phyloP scores from a whole-genome alignment of 2,797 vertebrate genomes.

The Phataginus tetradactyla region DNA sequence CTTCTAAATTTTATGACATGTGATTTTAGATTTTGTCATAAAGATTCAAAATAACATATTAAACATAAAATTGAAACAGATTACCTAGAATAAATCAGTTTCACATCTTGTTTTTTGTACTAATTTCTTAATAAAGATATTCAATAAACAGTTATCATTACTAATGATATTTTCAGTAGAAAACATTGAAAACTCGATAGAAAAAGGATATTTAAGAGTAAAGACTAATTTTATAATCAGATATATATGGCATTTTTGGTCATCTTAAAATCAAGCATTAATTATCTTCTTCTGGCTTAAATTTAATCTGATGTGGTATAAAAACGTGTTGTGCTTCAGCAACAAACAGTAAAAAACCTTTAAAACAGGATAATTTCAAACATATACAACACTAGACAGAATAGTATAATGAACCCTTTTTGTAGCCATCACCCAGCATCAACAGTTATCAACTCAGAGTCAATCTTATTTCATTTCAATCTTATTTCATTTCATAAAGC shows the following conservation, averaged over 20 bases:
- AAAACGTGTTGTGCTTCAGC: neutral
- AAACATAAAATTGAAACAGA: conserved; percentile 21
- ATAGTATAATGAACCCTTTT: neutral
- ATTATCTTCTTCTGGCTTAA: conserved; percentile 28
- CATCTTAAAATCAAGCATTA: neutral
- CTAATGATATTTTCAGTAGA: neutral
- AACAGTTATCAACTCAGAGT: neutral
- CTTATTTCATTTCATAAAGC: neutral
- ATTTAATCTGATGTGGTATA: neutral
- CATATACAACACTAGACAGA: neutral
- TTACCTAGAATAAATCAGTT: neutral
- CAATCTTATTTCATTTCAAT: neutral
- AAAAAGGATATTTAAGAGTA: conserved; percentile 1
- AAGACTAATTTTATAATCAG: neutral
- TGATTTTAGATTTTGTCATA: conserved; percentile 39
- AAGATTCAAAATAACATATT: conserved; percentile 1
- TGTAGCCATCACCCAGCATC: neutral
- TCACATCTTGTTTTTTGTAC: neutral
- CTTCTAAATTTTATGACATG: conserved; percentile 16
- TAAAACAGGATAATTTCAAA: conserved; percentile 2
- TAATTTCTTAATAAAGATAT: conserved; percentile 14
- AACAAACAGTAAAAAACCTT: neutral
- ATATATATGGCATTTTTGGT: neutral
- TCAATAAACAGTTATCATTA: conserved; percentile 19
- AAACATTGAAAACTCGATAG: neutral